Evolutionary conservation across 2,888 invertebrate species (phyloP).

Genomic region (Cenopis cana): DNA sequence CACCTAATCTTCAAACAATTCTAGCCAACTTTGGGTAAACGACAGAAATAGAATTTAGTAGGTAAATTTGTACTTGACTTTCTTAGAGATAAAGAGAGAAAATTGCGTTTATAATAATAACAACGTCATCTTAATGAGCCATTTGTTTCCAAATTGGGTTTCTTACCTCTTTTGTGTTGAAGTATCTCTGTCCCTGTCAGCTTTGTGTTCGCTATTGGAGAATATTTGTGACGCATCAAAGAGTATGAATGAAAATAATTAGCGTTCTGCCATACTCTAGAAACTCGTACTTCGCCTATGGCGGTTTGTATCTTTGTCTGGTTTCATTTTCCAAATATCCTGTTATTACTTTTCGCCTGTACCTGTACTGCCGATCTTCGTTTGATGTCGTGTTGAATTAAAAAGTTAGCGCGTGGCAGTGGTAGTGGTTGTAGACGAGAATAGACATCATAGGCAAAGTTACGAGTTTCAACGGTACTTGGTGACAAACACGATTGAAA

Average conservation of each 20-base stretch:
- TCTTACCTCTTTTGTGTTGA: constrained; percentile 4
- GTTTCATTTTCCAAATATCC: too few species aligned
- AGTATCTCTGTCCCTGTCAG: constrained; percentile 1
- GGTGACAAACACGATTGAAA: constrained; percentile 21
- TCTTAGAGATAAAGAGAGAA: too few species aligned
- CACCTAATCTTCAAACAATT: background rate
- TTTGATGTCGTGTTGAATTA: too few species aligned
- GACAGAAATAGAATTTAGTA: background rate
- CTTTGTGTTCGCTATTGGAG: background rate
- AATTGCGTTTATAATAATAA: too few species aligned
- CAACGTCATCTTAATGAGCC: background rate
- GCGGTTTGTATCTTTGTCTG: too few species aligned
- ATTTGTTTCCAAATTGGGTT: background rate
- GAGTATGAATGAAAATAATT: constrained; percentile 29
- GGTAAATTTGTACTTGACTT: background rate
- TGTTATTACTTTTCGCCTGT: too few species aligned
- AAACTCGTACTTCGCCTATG: too few species aligned
- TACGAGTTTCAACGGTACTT: background rate
- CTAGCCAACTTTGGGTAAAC: background rate
- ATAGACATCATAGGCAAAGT: too few species aligned
- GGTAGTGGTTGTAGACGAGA: too few species aligned
- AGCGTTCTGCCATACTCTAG: constrained; percentile 1
- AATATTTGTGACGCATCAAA: background rate
- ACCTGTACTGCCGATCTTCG: too few species aligned
- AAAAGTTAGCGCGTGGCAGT: too few species aligned